phyloP scores from a whole-genome alignment of 2,113 vertebrate species.

The Gallinago media region DNA sequence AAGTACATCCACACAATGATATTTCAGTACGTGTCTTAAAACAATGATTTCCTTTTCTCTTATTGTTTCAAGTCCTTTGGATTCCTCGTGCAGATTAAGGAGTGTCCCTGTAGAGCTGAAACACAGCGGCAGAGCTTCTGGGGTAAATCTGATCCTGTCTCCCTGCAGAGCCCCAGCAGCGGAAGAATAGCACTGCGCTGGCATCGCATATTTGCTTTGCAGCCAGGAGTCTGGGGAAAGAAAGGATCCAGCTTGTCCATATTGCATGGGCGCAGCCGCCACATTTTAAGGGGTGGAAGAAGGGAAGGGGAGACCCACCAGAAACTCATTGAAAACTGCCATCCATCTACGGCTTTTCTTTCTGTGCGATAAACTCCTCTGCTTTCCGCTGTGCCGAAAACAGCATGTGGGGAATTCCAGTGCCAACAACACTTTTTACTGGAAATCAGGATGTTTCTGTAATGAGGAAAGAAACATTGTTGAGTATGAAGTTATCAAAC shows the following conservation, averaged over 20 bases:
- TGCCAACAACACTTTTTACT: conserved; percentile 34
- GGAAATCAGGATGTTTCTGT: conserved; percentile 35
- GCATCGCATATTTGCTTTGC: not conserved
- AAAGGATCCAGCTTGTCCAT: not conserved
- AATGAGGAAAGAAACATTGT: not conserved
- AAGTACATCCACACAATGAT: conserved; percentile 10
- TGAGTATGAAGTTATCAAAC: conserved; percentile 44
- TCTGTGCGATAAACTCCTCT: not conserved
- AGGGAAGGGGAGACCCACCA: not conserved
- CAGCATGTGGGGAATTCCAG: not conserved
- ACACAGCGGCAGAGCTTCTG: not conserved
- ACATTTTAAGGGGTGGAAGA: not conserved
- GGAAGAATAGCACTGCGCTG: not conserved
- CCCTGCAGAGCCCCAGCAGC: not conserved
- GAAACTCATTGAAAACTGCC: not conserved
- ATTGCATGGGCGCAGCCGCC: not conserved
- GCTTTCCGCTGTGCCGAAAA: not conserved
- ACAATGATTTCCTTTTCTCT: conserved; percentile 51
- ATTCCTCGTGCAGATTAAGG: not conserved
- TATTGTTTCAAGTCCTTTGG: conserved; percentile 31
- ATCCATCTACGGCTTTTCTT: not conserved
- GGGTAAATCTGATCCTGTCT: not conserved
- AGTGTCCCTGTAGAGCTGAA: conserved; percentile 28
- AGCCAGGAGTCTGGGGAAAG: not conserved
- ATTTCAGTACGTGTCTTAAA: conserved; percentile 18